phyloP scores from a whole-genome alignment of 2,888 invertebrate species.

The Epinotia bilunana region DNA sequence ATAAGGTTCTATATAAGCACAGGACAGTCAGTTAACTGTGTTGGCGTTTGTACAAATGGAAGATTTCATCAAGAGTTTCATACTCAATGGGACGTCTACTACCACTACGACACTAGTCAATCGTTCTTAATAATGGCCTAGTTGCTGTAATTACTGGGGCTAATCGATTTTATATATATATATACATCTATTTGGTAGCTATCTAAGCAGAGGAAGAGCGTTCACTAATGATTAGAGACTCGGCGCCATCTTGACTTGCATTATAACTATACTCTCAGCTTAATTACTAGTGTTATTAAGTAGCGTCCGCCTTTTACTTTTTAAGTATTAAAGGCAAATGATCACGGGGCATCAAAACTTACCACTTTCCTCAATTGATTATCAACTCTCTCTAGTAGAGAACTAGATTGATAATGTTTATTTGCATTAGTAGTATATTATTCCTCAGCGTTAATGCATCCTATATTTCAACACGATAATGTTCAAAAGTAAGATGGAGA shows the following conservation, averaged over 20 bases:
- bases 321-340: conserved; percentile 27
- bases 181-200: background rate
- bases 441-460: background rate
- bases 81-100: no score
- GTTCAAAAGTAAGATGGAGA: background rate
- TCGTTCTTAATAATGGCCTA: background rate
- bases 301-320: conserved; percentile 1
- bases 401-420: no score
- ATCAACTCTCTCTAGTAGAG: background rate
- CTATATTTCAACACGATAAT: background rate
- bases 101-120: no score
- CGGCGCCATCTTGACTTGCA: background rate
- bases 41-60: no score
- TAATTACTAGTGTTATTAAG: background rate
- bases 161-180: no score
- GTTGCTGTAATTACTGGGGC: background rate
- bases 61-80: no score
- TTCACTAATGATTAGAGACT: background rate
- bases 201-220: background rate
- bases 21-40: no score
- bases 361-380: background rate
- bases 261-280: background rate
- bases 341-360: conserved; percentile 16
- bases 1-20: no score
- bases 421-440: no score